Base-by-base conservation (phyloP, 2,113 vertebrate species). In the Maccullochella peelii region DNA sequence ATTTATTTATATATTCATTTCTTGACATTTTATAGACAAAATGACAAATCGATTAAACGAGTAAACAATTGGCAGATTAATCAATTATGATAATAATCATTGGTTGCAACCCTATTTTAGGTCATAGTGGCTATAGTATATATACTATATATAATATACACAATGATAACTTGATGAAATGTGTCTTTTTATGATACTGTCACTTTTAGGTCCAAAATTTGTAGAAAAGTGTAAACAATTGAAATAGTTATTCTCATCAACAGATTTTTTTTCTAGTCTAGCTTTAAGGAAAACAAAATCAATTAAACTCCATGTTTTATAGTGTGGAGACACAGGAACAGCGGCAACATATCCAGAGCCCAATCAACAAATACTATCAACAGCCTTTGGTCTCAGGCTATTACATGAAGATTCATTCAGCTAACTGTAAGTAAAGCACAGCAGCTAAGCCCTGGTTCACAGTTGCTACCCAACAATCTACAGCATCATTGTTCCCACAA, bases 391-490 rank as follows among this genome's bases (percentile, higher is more conserved):
- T 40, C 11, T 58, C 21, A 50, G 50, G 33, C 6, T 8, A 2
- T 42, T 30, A 44, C 20, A 54, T 79, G 12, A 63, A 83, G 38
- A 59, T 62, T 12, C 4, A 69, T 69, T 70, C 27, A 52, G 65
- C 14, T 50, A 9, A 76, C 25, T 65, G 79, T 47, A 70, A 78
- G 58, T 4, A 42, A 58, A 82, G 50, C 72, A 2, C 58, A 81
- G 55, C 83, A 81, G 81, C 77, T 86, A 77, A 91, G 83, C 80
- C 79, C 70, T 6, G 72, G 33, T 59, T 75, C 68, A 66, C 0
- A 8, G 86, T 83, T 88, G 74, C 86, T 69, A 50, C 52, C 79
- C 78, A 74, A 88, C 88, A 84, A 92, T 81, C 88, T 61, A 14
- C 63, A 84, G 38, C 80, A 81, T 77, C 85, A 27, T 73, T 16